Conservation (phyloP, 2,797 vertebrate genomes). For the Ctenopoma kingsleyae region DNA sequence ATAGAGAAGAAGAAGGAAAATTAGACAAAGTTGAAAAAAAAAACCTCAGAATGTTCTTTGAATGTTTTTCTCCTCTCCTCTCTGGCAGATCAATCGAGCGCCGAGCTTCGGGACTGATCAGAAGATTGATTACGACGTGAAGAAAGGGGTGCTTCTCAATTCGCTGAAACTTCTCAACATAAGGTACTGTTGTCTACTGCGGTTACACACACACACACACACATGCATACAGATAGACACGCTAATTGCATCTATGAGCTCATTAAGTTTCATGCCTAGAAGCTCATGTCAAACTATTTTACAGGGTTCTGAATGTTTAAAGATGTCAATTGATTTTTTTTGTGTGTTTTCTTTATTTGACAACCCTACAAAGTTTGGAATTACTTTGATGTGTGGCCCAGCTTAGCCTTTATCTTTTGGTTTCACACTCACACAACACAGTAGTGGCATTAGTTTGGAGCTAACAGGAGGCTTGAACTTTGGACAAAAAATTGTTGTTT, state of each 20-base stretch:
- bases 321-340: constrained; percentile 52
- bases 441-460: constrained; percentile 37
- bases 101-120: constrained; percentile 99
- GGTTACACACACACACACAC: constrained; percentile 13
- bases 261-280: constrained; percentile 53
- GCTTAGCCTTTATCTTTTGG: constrained; percentile 41
- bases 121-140: constrained; percentile 98
- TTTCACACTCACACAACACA: constrained; percentile 41
- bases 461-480: constrained; percentile 43
- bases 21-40: constrained; percentile 36
- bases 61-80: constrained; percentile 59
- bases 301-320: constrained; percentile 59
- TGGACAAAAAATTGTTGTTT: constrained; percentile 31
- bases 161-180: constrained; percentile 96
- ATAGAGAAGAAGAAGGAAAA: constrained; percentile 39
- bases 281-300: constrained; percentile 47
- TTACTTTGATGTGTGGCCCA: constrained; percentile 49
- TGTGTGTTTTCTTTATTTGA: constrained; percentile 21
- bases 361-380: constrained; percentile 41
- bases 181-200: constrained; percentile 82
- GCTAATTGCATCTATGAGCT: constrained; percentile 40
- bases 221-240: constrained; percentile 7
- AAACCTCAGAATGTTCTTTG: constrained; percentile 33
- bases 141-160: constrained; percentile 95
- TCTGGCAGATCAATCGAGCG: constrained; percentile 95